Evolutionary conservation across 2,113 vertebrate species (phyloP), one percentile per base, ranked within the genome.

Genomic region (Gadus chalcogrammus): DNA sequence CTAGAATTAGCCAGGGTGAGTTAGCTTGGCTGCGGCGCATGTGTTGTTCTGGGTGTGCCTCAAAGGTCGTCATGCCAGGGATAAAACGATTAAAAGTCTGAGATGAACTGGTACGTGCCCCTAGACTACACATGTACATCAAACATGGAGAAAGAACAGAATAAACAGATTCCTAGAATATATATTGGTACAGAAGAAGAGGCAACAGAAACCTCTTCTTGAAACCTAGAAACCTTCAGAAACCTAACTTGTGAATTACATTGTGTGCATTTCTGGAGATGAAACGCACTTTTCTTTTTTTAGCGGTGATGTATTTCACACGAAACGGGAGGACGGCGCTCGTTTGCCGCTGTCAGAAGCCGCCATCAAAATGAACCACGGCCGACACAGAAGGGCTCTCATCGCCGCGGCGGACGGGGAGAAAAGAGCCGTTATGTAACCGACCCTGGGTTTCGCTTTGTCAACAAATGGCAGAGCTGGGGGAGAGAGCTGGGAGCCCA

Each of bases 381-480:
- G n/a, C 5, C 55, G 82, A 78, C 77, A 83, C 72, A 75, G 77
- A 62, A 52, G 70, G 73, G 77, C 2, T 18, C 79, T 77, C 81
- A 80, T 76, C 77, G 83, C 73, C 79, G 70, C 73, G 64, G 31
- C 22, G 79, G 73, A 60, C 58, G 7, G 61, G 75, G 61, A 82
- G 79, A 81, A 71, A 24, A 68, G 77, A 64, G 65, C 55, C 6
- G 71, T 91, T 91, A 84, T 24, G 63, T 85, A 91, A 93, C 73
- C 3, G 56, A 20, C 67, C 74, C 87, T 85, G 88, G 88, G 89
- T 90, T 89, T 69, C 90, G 88, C 89, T 91, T 91, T 90, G 87
- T 90, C 87, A 90, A 90, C 88, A 88, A 87, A 84, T 71, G 88
- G 79, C 83, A 87, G 71, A 81, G 79, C 38, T 42, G 38, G 38